Evolutionary conservation across 1,140 invertebrate genomes (phyloP), one percentile per base, ranked within the genome.

Genomic region (Potamilus streckersoni): DNA sequence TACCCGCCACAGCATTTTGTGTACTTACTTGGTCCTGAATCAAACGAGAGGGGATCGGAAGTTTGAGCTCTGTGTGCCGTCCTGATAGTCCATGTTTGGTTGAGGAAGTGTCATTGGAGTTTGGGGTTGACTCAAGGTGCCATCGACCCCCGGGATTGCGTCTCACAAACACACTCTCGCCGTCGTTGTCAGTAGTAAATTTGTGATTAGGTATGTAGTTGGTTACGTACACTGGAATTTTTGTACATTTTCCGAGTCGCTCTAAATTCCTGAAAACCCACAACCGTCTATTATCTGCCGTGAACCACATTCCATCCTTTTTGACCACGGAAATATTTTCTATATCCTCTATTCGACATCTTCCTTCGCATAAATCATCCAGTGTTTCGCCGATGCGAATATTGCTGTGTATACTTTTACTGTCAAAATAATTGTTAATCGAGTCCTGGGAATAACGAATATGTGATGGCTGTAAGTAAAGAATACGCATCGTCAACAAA

Each of bases 181-280:
- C 73, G 20, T 60, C 38, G 65, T 74, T 74, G 27, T 49, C 6
- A 17, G 73, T 69, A 12, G 73, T 69, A 56, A 74, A 66, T 17
- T 74, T 74, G 2, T 17, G n/a, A 2, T 16, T 2, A 5, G 59
- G 59, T 61, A 74, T 74, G n/a, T 55, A 19, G 27, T 31, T 12
- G 11, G 38, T 23, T 17, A 49, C 59, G 19, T 63, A n/a, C 23
- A 76, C 74, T 31, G 20, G 63, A 61, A 76, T 76, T 19, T 63
- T 2, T 49, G n/a, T 20, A 56, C 74, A 76, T 56, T 62, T 61
- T 27, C 69, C 69, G 8, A 66, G 69, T 2, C 19, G 31, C 67
- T 76, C 69, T 5, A 71, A 60, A 15, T 76, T 16, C 23, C 65
- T 60, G 57, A 76, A 76, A 15, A 76, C 58, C 74, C 74, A 76